phyloP scores from a whole-genome alignment of 2,888 invertebrate genomes.

The Thecocarcelia acutangulata region DNA sequence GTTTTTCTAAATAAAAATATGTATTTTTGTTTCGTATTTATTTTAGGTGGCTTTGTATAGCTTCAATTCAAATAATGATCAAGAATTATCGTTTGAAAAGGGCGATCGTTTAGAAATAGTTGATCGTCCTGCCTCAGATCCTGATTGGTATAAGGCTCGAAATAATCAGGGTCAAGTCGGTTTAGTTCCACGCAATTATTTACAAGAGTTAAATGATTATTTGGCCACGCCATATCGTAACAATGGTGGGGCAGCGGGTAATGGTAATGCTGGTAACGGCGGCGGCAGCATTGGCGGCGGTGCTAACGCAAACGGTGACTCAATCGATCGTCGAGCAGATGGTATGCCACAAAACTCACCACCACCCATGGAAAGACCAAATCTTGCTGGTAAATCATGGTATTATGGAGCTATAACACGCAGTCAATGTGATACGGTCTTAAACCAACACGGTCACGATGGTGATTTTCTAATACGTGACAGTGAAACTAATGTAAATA shows the following conservation, averaged over 20 bases:
- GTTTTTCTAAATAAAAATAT: no score
- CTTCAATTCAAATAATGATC: constrained; percentile 95
- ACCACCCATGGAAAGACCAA: constrained; percentile 84
- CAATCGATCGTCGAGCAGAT: constrained; percentile 83
- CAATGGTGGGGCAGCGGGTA: constrained; percentile 81
- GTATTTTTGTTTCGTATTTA: not conserved
- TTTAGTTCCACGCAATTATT: constrained; percentile 96
- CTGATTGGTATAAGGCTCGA: constrained; percentile 98
- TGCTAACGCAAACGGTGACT: constrained; percentile 76
- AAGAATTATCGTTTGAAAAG: constrained; percentile 97
- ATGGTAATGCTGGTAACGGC: constrained; percentile 78
- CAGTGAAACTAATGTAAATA: constrained; percentile 98
- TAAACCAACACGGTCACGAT: constrained; percentile 97
- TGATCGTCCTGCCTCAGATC: constrained; percentile 97
- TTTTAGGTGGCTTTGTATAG: constrained; percentile 92
- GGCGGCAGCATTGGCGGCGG: constrained; percentile 77
- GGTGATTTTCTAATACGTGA: constrained; percentile 99
- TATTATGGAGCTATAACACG: constrained; percentile 98
- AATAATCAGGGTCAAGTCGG: constrained; percentile 96
- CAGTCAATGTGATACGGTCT: constrained; percentile 96
- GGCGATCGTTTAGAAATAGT: constrained; percentile 97
- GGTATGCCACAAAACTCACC: constrained; percentile 79
- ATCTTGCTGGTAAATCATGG: constrained; percentile 93
- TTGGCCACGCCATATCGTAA: constrained; percentile 90
- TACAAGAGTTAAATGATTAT: constrained; percentile 95